Percentiles rank a stretch among this genome's conserved stretches.
phyloP scores from a whole-genome alignment of 2,888 invertebrate species.

The Andrena marginata region DNA sequence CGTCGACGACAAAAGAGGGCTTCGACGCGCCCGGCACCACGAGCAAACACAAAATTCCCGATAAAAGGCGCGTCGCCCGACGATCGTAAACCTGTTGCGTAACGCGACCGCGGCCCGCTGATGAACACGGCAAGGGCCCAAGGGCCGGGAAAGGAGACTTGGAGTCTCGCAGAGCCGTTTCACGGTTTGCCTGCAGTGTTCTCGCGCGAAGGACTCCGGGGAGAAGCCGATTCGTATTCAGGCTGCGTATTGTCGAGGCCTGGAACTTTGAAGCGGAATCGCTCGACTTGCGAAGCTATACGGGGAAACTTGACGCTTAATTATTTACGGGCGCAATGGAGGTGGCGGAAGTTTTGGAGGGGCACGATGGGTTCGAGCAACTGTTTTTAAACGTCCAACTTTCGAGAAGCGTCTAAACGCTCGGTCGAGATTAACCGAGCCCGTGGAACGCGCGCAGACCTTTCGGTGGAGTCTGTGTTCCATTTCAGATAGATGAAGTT shows the following conservation, averaged over 20 bases:
- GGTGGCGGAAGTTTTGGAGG: neutral
- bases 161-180: constrained; percentile 11
- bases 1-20: constrained; percentile 6
- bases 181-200: constrained; percentile 21
- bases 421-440: neutral
- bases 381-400: constrained; percentile 13
- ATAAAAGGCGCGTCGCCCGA: neutral
- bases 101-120: constrained; percentile 23
- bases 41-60: constrained; percentile 36
- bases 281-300: constrained; percentile 12
- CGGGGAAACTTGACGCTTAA: constrained; percentile 21
- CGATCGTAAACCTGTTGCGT: constrained; percentile 62
- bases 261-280: constrained; percentile 36
- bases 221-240: constrained; percentile 47
- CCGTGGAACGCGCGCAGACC: neutral
- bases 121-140: constrained; percentile 55
- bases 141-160: constrained; percentile 17
- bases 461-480: too few relatives aligned
- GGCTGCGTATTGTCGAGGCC: constrained; percentile 9
- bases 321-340: constrained; percentile 4
- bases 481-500: too few relatives aligned
- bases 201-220: constrained; percentile 34
- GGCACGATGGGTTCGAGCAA: neutral
- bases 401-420: neutral
- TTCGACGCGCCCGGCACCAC: neutral